These are phyloP conservation scores for Macrochelys suwanniensis DNA, from an alignment of 2,797 vertebrate species.

Conservation along the genomic window DNA sequence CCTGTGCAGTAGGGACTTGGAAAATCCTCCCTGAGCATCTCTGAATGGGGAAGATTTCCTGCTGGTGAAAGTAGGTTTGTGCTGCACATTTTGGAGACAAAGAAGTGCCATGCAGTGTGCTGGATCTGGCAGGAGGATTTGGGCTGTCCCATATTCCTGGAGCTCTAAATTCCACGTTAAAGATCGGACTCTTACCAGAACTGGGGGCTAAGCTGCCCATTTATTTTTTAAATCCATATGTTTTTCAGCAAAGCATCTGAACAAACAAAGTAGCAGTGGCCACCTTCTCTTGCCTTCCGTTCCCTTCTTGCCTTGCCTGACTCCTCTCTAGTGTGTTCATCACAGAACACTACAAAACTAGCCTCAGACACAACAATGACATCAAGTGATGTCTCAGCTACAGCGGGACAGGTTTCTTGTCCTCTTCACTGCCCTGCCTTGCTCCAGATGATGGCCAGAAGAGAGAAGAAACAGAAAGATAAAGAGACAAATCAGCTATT, in stretches of 20 bases:
- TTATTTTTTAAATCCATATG: background rate
- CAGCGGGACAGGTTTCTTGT: background rate
- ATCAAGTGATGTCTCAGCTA: background rate
- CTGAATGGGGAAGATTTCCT: background rate
- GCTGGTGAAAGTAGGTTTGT: background rate
- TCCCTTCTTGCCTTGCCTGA: background rate
- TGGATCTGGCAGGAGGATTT: background rate
- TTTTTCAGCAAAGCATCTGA: background rate
- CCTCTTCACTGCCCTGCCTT: background rate
- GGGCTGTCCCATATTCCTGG: background rate
- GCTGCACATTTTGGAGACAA: background rate
- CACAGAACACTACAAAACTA: background rate
- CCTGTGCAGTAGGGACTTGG: background rate
- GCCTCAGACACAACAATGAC: background rate
- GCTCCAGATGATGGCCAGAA: rapidly evolving
- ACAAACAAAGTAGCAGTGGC: background rate
- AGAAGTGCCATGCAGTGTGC: background rate
- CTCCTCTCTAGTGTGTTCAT: background rate
- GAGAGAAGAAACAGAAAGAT: background rate
- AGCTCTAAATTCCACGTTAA: background rate
- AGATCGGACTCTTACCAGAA: background rate
- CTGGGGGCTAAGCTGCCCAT: background rate
- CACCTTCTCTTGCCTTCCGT: background rate
- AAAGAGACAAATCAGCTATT: background rate
- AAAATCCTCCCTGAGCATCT: background rate